Evolutionary conservation across 2,113 vertebrate species (phyloP), one percentile per base, ranked within the genome.

Genomic region (Ictidomys tridecemlineatus): DNA sequence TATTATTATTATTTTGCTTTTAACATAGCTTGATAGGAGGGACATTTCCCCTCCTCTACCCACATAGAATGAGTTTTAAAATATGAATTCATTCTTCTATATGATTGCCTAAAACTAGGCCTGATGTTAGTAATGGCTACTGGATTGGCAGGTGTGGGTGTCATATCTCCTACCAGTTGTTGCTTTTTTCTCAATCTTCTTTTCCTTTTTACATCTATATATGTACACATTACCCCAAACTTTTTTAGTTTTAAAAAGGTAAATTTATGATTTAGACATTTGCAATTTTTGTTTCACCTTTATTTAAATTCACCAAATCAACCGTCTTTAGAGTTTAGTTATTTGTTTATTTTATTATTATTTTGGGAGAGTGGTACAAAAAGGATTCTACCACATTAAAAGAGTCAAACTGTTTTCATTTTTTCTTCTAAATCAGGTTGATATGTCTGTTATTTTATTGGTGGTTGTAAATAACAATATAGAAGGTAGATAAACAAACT

Each of bases 41-140:
- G 11, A 0, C 0, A 42, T 79, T 28, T 34, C 8, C 4, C 32
- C 12, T 16, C 30, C 20, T 4, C 39, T 9, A 85, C 0, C 34
- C 5, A n/a, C 45, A 45, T 0, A 17, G 12, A 34, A 37, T 32
- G 10, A 48, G 2, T 61, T 67, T 72, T 20, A 74, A 91, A 87
- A 56, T 84, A 82, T 39, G 30, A 69, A 63, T 96, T 77, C 11
- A 5, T 80, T 72, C 28, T 76, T 79, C 28, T 93, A 13, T 65
- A 56, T 42, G 16, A 61, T 42, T 72, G 18, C 26, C n/a, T 48
- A 30, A n/a, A 77, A 9, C 8, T 69, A 34, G 39, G 22, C 86
- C 70, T 82, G 42, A 1, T 72, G 5, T 37, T 93, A 72, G 13
- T 78, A n/a, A 14, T 42, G 61, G 63, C 30, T 65, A 28, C 12